A percentile compares a stretch with the other conserved stretches of the same genome.
Conservation (phyloP, 2,113 vertebrate genomes). For the Atlantisia rogersi region DNA sequence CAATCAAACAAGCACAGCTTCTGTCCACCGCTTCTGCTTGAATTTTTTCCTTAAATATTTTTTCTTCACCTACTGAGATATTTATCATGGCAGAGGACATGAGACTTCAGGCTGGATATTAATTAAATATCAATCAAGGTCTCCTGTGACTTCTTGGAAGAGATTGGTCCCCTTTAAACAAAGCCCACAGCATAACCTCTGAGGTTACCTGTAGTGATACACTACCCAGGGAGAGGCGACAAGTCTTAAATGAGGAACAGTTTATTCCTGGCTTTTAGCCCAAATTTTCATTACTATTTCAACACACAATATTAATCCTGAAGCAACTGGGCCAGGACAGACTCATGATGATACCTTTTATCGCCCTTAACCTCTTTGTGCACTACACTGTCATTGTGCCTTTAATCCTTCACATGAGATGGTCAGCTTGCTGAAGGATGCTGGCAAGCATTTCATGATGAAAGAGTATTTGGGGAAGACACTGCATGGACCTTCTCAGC, state of each 20-base stretch:
- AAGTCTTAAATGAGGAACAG: neutral
- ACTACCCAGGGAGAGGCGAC: neutral
- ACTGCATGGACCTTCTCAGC: neutral
- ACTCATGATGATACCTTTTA: neutral
- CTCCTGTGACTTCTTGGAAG: neutral
- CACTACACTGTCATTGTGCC: neutral
- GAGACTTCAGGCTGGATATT: neutral
- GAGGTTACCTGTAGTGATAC: neutral
- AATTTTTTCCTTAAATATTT: neutral
- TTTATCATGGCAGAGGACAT: neutral
- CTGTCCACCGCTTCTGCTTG: neutral
- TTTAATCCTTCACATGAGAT: neutral
- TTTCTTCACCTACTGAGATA: neutral
- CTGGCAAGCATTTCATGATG: neutral
- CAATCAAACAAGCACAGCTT: neutral
- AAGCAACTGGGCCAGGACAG: neutral
- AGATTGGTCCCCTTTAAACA: neutral
- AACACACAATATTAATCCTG: neutral
- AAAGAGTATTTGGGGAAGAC: neutral
- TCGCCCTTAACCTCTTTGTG: neutral
- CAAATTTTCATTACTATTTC: neutral
- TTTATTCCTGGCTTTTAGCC: neutral
- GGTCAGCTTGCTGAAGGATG: neutral
- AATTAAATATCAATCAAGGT: neutral
- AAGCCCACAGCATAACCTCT: neutral